Percentiles rank a stretch among this genome's conserved stretches.
Evolutionary conservation across 37 sponge, comb jelly and placozoan genomes (phyloP).

Genomic region (Spongia lamella): DNA sequence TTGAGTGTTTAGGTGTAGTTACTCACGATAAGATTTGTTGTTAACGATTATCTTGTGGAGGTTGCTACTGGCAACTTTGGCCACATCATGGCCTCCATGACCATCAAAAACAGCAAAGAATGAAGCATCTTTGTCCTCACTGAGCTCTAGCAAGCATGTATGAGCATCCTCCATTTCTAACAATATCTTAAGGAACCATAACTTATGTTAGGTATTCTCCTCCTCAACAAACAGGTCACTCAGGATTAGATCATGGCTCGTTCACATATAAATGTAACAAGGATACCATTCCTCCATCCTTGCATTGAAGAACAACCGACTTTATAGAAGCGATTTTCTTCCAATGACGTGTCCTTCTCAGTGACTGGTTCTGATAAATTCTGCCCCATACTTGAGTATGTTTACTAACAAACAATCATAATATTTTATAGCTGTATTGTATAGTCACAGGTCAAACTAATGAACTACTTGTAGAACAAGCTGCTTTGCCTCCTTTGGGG

Average conservation of each 20-base stretch:
- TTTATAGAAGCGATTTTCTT: constrained; percentile 42
- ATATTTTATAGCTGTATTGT: too few species aligned
- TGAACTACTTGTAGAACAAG: too few species aligned
- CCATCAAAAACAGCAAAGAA: constrained; percentile 92
- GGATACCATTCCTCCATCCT: constrained; percentile 82
- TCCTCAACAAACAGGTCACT: not conserved
- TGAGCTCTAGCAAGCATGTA: constrained; percentile 27
- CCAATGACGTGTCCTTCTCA: constrained; percentile 46
- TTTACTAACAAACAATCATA: too few species aligned
- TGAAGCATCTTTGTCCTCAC: constrained; percentile 41
- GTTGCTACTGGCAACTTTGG: constrained; percentile 9
- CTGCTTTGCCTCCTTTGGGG: too few species aligned
- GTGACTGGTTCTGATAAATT: constrained; percentile 78
- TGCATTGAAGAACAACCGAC: constrained; percentile 83
- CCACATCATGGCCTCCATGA: constrained; percentile 65
- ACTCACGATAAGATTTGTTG: constrained; percentile 23
- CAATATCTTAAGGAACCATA: constrained; percentile 6
- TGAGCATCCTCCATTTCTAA: constrained; percentile 89
- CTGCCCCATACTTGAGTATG: constrained; percentile 80
- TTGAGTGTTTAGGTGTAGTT: not conserved
- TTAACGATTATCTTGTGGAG: constrained; percentile 14
- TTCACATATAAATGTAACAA: not conserved
- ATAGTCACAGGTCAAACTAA: too few species aligned
- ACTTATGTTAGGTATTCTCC: not conserved
- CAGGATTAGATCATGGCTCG: not conserved